These are phyloP conservation scores for Meghimatium bilineatum DNA, from an alignment of 2,888 invertebrate genomes.

Conservation along the genomic window DNA sequence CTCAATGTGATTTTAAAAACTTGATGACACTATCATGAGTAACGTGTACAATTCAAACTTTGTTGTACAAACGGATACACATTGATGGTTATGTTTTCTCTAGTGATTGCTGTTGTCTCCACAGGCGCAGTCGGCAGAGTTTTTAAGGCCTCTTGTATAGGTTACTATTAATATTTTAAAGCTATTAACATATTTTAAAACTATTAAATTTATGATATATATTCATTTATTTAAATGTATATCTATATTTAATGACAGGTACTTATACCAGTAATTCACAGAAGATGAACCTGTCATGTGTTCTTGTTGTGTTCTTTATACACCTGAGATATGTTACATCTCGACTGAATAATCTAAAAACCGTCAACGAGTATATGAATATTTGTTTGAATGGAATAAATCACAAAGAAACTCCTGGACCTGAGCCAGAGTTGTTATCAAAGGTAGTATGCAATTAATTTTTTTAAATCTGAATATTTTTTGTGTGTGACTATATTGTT, in stretches of 20 bases:
- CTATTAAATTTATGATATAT: too few relatives aligned
- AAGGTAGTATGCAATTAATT: constrained; percentile 50
- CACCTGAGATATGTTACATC: background rate
- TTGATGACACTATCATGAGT: too few relatives aligned
- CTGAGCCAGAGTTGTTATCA: constrained; percentile 56
- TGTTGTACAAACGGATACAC: too few relatives aligned
- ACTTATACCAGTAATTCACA: background rate
- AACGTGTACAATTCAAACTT: too few relatives aligned
- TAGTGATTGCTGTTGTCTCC: too few relatives aligned
- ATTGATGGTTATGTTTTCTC: too few relatives aligned
- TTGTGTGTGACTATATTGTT: background rate
- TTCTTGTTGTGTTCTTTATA: background rate
- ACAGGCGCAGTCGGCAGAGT: too few relatives aligned
- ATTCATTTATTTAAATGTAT: too few relatives aligned
- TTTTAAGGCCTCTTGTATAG: too few relatives aligned
- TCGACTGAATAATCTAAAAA: constrained; percentile 30
- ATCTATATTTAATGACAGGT: background rate
- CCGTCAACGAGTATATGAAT: constrained; percentile 60
- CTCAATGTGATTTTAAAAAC: too few relatives aligned
- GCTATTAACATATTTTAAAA: too few relatives aligned
- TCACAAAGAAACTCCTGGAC: constrained; percentile 61
- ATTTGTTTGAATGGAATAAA: constrained; percentile 60
- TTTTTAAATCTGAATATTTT: background rate
- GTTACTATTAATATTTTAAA: too few relatives aligned
- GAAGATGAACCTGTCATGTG: background rate